Evolutionary conservation across 2,888 invertebrate genomes (phyloP), one percentile per base, ranked within the genome.

Genomic region (Lepidochrysops patricia): DNA sequence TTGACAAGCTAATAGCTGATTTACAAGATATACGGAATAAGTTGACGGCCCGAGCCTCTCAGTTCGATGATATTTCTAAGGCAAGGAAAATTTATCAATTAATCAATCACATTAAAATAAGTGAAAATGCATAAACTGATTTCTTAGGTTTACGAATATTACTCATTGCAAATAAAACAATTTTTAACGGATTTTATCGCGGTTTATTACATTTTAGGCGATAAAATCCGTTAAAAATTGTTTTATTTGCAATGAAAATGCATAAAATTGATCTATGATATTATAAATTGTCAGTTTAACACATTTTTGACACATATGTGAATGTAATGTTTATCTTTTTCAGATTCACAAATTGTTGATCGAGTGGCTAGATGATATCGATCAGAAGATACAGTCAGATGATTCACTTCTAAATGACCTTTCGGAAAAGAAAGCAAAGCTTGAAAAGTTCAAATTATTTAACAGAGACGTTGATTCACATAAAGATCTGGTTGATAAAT

Each of bases 331-430:
- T 32, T 34, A 34, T 34, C 1, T 9, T 23, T 58, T 62, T 68
- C 65, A 90, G 87, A 88, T 91, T 57, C 93, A 95, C 74, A 94
- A 96, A 72, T 91, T 96, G 48, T 90, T 98, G 61, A 89, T 93
- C 4, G 95, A 96, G 73, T 98, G 98, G 97, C 84, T 98, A 61
- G 94, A 95, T 64, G 98, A 98, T 72, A 92, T 96, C 62, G 96
- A 97, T 72, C 93, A 93, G 56, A 96, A 96, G 78, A 91, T 97
- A 5, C 93, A 94, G 72, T 92, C 93, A 1, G 93, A 94, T 63
- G 93, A 94, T 71, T 91, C 91, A 7, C 91, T 92, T 62, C 91
- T 95, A 27, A 95, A 96, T 70, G 97, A 98, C 75, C 85, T 98
- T 1, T 95, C 96, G 58, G 98, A 98, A 76, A 98, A 98, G 82